phyloP scores from a whole-genome alignment of 92 coral and sea anemone species.

The Porites evermanni region DNA sequence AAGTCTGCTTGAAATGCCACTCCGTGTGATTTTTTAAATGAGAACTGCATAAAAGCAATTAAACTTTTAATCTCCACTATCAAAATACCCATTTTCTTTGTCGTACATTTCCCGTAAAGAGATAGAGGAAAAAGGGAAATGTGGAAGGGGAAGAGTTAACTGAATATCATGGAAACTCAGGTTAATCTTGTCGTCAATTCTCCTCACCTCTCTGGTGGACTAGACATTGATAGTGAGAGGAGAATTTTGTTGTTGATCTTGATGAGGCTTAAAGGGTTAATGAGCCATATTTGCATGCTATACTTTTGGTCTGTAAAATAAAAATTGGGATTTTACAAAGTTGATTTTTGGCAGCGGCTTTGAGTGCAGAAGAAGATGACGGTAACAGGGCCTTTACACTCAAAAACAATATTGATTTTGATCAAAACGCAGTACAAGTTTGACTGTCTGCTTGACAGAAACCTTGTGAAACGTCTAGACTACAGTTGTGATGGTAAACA shows the following conservation, averaged over 20 bases:
- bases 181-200: too few relatives aligned
- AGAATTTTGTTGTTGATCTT: too few relatives aligned
- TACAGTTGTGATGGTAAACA: slow-evolving; percentile 24
- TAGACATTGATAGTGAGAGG: too few relatives aligned
- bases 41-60: not conserved
- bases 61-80: too few relatives aligned
- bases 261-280: not conserved
- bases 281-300: not conserved
- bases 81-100: too few relatives aligned
- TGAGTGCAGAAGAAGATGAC: slow-evolving; percentile 7
- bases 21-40: not conserved
- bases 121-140: too few relatives aligned
- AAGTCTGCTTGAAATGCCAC: not conserved
- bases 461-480: slow-evolving; percentile 26
- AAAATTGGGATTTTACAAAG: not conserved
- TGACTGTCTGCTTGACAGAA: slow-evolving; percentile 15
- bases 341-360: not conserved
- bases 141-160: too few relatives aligned
- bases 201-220: too few relatives aligned
- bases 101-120: too few relatives aligned
- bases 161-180: too few relatives aligned
- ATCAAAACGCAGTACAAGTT: slow-evolving; percentile 32
- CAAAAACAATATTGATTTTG: slow-evolving; percentile 43
- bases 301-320: not conserved
- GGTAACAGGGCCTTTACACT: slow-evolving; percentile 37